Evolutionary conservation across 1,140 invertebrate species (phyloP).

Genomic region (Macrocentrus cingulum): DNA sequence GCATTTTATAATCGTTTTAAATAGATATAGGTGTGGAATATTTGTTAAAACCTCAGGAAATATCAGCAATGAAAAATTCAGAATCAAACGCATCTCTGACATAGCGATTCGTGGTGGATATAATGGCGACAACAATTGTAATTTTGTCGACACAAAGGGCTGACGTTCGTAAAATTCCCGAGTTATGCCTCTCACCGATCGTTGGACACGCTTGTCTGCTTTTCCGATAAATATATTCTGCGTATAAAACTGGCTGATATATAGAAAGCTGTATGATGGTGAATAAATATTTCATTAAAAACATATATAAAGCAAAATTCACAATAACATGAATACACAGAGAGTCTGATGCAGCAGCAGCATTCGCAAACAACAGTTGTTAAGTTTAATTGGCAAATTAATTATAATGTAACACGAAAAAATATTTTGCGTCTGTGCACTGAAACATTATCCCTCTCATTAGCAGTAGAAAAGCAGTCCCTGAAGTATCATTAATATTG

Average conservation of each 20-base stretch:
- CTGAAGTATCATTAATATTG: conserved; percentile 23
- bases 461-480: conserved; percentile 15
- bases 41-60: background rate
- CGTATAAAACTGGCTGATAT: conserved; percentile 10
- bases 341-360: no score
- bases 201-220: conserved; percentile 26
- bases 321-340: no score
- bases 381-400: conserved; percentile 7
- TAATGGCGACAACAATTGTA: conserved; percentile 56
- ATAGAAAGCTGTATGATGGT: no score
- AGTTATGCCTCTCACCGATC: conserved; percentile 45
- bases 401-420: background rate
- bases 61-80: conserved; percentile 10
- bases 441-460: conserved; percentile 22
- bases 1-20: no score
- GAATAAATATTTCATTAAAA: background rate
- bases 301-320: background rate
- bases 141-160: conserved; percentile 52
- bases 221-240: conserved; percentile 31
- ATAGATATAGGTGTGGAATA: no score
- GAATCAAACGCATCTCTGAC: conserved; percentile 54
- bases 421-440: background rate
- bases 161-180: conserved; percentile 31
- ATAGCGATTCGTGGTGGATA: conserved; percentile 47
- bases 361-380: conserved; percentile 1